phyloP scores from a whole-genome alignment of 2,888 invertebrate species.

The Acronicta leporina region DNA sequence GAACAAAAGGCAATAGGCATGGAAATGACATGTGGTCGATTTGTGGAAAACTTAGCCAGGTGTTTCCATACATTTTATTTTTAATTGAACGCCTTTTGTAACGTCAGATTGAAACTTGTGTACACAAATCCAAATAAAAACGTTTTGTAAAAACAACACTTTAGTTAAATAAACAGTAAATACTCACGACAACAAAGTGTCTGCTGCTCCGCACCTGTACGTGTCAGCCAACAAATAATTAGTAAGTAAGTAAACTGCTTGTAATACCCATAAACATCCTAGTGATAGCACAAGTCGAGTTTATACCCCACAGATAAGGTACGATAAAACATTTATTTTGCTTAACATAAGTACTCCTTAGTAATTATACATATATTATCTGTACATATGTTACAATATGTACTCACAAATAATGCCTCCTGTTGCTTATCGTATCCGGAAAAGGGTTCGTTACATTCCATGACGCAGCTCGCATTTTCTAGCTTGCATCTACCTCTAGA shows the following conservation, averaged over 20 bases:
- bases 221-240: conserved; percentile 23
- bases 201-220: background rate
- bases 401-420: background rate
- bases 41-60: too few species aligned
- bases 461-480: too few species aligned
- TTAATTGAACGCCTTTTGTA: too few species aligned
- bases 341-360: conserved; percentile 1
- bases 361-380: conserved; percentile 1
- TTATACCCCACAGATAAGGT: conserved; percentile 54
- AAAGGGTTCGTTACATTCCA: background rate
- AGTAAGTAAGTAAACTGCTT: conserved; percentile 17
- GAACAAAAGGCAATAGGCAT: too few species aligned
- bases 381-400: background rate
- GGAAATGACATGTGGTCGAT: too few species aligned
- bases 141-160: background rate
- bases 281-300: conserved; percentile 36
- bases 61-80: too few species aligned
- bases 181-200: conserved; percentile 20
- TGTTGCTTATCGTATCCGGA: background rate
- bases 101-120: too few species aligned
- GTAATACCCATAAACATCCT: conserved; percentile 14
- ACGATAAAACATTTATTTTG: conserved; percentile 54
- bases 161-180: conserved; percentile 10
- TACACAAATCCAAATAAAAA: background rate
- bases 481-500: too few species aligned